These are phyloP conservation scores for Papilio polytes DNA, from an alignment of 1,140 invertebrate species.

Conservation along the genomic window DNA sequence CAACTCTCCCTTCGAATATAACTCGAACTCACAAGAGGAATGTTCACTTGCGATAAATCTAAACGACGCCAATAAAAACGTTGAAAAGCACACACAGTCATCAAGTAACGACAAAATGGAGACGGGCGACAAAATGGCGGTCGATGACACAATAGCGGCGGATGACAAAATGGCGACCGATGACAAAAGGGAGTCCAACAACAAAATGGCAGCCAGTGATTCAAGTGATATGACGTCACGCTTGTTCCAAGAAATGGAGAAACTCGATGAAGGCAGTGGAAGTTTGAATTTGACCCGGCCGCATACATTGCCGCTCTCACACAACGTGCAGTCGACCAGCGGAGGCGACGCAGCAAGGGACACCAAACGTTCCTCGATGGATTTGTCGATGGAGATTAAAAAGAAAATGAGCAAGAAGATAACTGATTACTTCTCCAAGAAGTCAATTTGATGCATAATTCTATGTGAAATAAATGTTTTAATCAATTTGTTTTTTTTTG, in stretches of 20 bases:
- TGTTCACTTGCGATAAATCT: background rate
- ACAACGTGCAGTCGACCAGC: slow-evolving; percentile 19
- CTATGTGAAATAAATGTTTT: slow-evolving; percentile 32
- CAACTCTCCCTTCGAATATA: background rate
- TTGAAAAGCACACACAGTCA: background rate
- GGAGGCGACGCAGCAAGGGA: slow-evolving; percentile 31
- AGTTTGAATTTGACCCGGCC: slow-evolving; percentile 57
- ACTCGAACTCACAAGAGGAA: background rate
- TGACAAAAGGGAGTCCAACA: background rate
- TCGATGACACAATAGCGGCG: background rate
- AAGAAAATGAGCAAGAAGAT: slow-evolving; percentile 70
- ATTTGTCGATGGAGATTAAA: slow-evolving; percentile 78
- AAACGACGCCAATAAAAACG: background rate
- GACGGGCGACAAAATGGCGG: background rate
- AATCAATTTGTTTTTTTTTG: background rate
- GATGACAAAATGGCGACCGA: slow-evolving; percentile 17
- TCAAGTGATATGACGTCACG: slow-evolving; percentile 46
- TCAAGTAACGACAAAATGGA: slow-evolving; percentile 9
- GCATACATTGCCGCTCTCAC: slow-evolving; percentile 45
- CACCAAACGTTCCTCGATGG: slow-evolving; percentile 46
- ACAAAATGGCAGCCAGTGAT: background rate
- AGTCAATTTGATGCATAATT: slow-evolving; percentile 56
- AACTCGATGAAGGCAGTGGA: slow-evolving; percentile 60
- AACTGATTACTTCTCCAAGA: slow-evolving; percentile 75
- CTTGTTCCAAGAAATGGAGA: slow-evolving; percentile 66